Conservation (phyloP, 2,888 invertebrate species). For the Drosophila phalerata region DNA sequence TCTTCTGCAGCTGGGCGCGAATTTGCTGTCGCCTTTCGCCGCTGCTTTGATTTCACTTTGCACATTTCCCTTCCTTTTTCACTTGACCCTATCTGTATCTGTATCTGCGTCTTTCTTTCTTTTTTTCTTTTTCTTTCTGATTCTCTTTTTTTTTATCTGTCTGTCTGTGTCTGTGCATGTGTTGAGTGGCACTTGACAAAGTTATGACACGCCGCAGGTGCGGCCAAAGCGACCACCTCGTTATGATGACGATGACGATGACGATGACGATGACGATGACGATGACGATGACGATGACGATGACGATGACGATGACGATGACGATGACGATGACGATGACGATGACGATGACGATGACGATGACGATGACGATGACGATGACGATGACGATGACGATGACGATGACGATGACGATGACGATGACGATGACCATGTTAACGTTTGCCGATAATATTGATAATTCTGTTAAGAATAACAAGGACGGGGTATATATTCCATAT, state of each 20-base stretch:
- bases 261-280: slow-evolving; percentile 8
- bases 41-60: slow-evolving; percentile 59
- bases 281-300: slow-evolving; percentile 2
- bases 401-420: slow-evolving; percentile 8
- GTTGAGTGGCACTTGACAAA: slow-evolving; percentile 58
- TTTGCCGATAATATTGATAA: not conserved
- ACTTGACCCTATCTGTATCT: not conserved
- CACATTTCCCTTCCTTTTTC: slow-evolving; percentile 23
- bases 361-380: slow-evolving; percentile 2
- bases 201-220: slow-evolving; percentile 55
- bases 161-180: slow-evolving; percentile 35
- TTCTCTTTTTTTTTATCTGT: not conserved
- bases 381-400: slow-evolving; percentile 10
- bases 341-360: slow-evolving; percentile 8
- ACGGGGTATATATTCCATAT: not conserved
- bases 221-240: slow-evolving; percentile 23
- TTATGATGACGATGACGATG: slow-evolving; percentile 9
- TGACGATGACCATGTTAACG: slow-evolving; percentile 2
- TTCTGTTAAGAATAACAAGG: slow-evolving; percentile 4
- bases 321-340: slow-evolving; percentile 12
- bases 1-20: slow-evolving; percentile 39
- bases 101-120: not conserved
- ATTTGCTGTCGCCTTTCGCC: slow-evolving; percentile 27
- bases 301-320: slow-evolving; percentile 2
- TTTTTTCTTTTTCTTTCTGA: not conserved